Conservation (phyloP, 2,888 invertebrate species). For the Polydrusus cervinus region DNA sequence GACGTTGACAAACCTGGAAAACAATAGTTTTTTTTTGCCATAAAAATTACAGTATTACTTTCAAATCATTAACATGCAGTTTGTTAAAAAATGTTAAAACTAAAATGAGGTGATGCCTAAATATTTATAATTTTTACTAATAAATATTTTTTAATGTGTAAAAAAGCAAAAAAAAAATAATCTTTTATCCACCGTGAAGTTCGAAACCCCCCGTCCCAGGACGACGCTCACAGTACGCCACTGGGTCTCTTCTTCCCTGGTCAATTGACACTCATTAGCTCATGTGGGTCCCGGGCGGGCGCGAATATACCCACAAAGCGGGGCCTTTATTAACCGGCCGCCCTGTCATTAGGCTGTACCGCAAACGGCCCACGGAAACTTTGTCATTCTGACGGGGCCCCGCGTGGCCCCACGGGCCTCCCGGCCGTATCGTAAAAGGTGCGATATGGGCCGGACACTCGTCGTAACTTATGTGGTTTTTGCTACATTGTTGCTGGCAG, state of each 20-base stretch:
- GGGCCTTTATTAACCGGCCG: slow-evolving; percentile 45
- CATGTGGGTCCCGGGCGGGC: slow-evolving; percentile 41
- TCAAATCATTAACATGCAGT: no score
- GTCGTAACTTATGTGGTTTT: slow-evolving; percentile 24
- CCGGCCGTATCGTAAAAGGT: slow-evolving; percentile 29
- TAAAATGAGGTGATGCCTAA: no score
- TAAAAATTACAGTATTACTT: no score
- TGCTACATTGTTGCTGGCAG: slow-evolving; percentile 8
- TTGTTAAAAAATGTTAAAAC: no score
- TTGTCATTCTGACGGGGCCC: slow-evolving; percentile 46
- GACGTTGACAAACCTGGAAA: no score
- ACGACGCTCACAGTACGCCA: no score
- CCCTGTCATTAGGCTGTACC: slow-evolving; percentile 55
- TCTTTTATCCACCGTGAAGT: no score
- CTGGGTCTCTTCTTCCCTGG: slow-evolving; percentile 37
- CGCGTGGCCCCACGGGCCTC: slow-evolving; percentile 27
- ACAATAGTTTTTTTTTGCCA: no score
- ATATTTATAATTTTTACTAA: no score
- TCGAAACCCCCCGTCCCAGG: no score
- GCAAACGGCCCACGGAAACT: slow-evolving; percentile 51
- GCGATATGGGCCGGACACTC: slow-evolving; percentile 28
- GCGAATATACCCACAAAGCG: slow-evolving; percentile 33
- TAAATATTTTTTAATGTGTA: no score
- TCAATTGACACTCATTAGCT: slow-evolving; percentile 55
- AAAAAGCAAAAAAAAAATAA: no score